Evolutionary conservation across 30 jellyfish, hydroid and myxozoan species (phyloP), one percentile per base, ranked within the genome.

Genomic region (Aurelia aurita): DNA sequence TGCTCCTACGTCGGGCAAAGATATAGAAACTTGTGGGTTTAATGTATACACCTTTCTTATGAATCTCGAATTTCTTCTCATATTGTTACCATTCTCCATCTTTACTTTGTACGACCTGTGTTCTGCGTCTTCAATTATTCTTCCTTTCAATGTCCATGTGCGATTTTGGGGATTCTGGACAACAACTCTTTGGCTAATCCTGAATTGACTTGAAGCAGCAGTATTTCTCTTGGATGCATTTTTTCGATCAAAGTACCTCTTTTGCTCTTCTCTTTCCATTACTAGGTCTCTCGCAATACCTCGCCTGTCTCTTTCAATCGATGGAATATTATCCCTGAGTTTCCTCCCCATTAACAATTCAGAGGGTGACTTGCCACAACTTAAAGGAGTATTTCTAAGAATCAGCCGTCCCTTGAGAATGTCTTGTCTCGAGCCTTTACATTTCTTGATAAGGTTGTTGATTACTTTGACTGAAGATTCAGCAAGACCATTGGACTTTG

Each of bases 361-460:
- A 45, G 90, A 87, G 0, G 90, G 90, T 16, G 78, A 39, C 13
- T 16, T 31, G 22, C 85, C 90, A 26, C 72, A 62, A 20, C 45
- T 12, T 47, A 61, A 39, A 15, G 90, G 90, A 15, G 90, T 63
- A 12, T 59, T 79, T 28, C 90, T 82, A 26, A 60, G 15, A 16
- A 35, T 26, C 8, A 60, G 69, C 72, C 44, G 26, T 15, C 90
- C 90, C 35, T 79, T 35, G 14, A 27, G 27, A 5, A 76, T 58
- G 69, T 53, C 88, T 23, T 59, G 68, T 9, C 44, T 55, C 8
- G 62, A 53, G 3, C 1, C 57, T 4, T 39, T 26, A 31, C 43
- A 16, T 2, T 54, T 21, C 10, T 21, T 21, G 43, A 31, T 31
- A 20, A 20, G 26, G 28, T 61, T 22, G 3, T 61, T 61, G 7